A percentile compares a stretch with the other conserved stretches of the same genome.
Evolutionary conservation across 2,888 invertebrate species (phyloP).

Genomic region (Bimastos eiseni): DNA sequence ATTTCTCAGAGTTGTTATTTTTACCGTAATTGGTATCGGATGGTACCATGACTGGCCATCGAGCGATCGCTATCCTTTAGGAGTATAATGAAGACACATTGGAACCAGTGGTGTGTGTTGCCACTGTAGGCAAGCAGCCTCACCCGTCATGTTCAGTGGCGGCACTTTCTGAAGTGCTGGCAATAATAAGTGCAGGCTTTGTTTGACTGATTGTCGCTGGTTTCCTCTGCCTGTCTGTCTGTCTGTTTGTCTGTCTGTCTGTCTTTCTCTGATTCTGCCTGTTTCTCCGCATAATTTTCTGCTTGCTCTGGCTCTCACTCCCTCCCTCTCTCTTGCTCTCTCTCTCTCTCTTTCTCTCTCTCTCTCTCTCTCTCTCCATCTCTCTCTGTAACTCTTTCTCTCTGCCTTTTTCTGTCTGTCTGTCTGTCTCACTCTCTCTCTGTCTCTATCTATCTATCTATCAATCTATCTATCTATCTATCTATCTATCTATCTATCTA

Average conservation of each 20-base stretch:
- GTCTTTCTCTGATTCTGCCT: background rate
- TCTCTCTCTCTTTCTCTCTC: background rate
- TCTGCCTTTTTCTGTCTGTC: background rate
- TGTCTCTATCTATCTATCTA: background rate
- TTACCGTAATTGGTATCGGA: slow-evolving; percentile 5
- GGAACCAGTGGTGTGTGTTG: background rate
- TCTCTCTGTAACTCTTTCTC: background rate
- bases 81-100: background rate
- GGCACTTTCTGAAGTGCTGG: background rate
- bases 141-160: background rate
- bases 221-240: background rate
- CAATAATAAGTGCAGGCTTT: background rate
- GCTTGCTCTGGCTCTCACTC: background rate
- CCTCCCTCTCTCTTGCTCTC: background rate
- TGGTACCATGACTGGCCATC: slow-evolving; percentile 3
- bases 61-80: background rate
- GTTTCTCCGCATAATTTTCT: no score
- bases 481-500: background rate
- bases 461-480: background rate
- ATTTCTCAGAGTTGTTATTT: background rate
- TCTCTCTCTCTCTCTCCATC: slow-evolving; percentile 4
- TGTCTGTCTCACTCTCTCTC: background rate
- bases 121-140: background rate
- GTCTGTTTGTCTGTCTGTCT: background rate
- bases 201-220: background rate